A percentile compares a stretch with the other conserved stretches of the same genome.
Evolutionary conservation across 2,888 invertebrate species (phyloP).

Genomic region (Drosophila niveifrons): DNA sequence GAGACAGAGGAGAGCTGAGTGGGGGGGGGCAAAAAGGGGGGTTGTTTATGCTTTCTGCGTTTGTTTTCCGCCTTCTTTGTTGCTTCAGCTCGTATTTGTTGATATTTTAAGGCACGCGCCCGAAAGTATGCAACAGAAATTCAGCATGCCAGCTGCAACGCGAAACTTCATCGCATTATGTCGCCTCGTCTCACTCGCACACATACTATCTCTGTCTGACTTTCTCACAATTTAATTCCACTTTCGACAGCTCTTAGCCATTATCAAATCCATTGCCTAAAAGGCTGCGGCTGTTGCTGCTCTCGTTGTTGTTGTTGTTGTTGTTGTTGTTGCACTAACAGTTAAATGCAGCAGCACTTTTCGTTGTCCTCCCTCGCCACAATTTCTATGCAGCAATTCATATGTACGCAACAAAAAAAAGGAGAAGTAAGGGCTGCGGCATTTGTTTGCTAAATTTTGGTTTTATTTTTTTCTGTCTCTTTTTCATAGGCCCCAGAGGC

Average conservation of each 20-base stretch:
- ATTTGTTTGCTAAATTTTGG: slow-evolving; percentile 62
- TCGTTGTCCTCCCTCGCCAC: not conserved
- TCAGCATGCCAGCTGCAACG: slow-evolving; percentile 14
- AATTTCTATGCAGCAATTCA: not conserved
- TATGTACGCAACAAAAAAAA: slow-evolving; percentile 48
- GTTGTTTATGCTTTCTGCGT: slow-evolving; percentile 26
- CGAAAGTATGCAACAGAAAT: slow-evolving; percentile 33
- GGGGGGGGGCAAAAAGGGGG: not conserved
- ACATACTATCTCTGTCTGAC: not conserved
- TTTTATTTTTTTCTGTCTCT: slow-evolving; percentile 44
- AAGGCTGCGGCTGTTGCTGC: slow-evolving; percentile 1
- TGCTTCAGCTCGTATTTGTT: slow-evolving; percentile 50
- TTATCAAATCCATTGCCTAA: slow-evolving; percentile 27
- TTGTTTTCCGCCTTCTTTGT: slow-evolving; percentile 48
- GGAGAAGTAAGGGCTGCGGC: slow-evolving; percentile 36
- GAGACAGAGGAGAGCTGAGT: not conserved
- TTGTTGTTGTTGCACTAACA: slow-evolving; percentile 18
- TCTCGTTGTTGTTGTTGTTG: not conserved
- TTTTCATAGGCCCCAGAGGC: slow-evolving; percentile 43
- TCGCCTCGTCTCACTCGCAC: not conserved
- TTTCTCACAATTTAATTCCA: slow-evolving; percentile 8
- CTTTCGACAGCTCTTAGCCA: slow-evolving; percentile 19
- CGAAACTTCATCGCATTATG: slow-evolving; percentile 10
- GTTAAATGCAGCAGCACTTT: slow-evolving; percentile 58
- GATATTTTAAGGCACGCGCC: slow-evolving; percentile 38